Conservation (phyloP, 2,113 vertebrate genomes). For the Chinchilla lanigera region DNA sequence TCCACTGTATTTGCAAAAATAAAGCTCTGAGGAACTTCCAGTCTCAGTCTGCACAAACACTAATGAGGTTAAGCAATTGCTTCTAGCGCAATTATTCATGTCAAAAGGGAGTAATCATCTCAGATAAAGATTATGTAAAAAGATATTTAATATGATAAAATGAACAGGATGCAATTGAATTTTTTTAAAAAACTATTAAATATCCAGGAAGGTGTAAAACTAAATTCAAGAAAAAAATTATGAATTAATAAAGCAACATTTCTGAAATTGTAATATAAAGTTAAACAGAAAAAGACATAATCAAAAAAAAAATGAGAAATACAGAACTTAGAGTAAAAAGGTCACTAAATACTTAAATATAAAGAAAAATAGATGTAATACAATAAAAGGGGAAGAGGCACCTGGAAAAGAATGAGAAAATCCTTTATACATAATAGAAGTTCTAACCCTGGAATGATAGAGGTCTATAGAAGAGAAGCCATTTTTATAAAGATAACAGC, state of each 20-base stretch:
- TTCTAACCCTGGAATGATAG: not conserved
- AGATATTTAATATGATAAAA: not conserved
- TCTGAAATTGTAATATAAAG: not conserved
- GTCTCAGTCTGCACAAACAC: not conserved
- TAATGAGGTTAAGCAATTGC: not conserved
- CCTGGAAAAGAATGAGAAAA: not conserved
- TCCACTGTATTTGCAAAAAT: not conserved
- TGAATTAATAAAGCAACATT: not conserved
- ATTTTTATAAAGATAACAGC: not conserved
- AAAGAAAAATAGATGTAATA: not conserved
- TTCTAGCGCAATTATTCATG: not conserved
- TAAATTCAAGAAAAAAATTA: not conserved
- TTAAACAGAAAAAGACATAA: not conserved
- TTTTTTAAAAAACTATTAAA: not conserved
- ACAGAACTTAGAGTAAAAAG: not conserved
- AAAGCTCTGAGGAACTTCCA: not conserved
- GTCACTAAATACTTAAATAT: not conserved
- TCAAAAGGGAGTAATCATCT: not conserved
- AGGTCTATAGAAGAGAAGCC: not conserved
- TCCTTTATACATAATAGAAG: not conserved
- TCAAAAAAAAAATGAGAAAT: not conserved
- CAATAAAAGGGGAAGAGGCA: not conserved
- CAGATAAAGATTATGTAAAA: slow-evolving; percentile 13
- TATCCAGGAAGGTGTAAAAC: not conserved
- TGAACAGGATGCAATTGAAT: not conserved